Conservation (phyloP, 2,113 vertebrate genomes). For the Pseudonaja textilis region DNA sequence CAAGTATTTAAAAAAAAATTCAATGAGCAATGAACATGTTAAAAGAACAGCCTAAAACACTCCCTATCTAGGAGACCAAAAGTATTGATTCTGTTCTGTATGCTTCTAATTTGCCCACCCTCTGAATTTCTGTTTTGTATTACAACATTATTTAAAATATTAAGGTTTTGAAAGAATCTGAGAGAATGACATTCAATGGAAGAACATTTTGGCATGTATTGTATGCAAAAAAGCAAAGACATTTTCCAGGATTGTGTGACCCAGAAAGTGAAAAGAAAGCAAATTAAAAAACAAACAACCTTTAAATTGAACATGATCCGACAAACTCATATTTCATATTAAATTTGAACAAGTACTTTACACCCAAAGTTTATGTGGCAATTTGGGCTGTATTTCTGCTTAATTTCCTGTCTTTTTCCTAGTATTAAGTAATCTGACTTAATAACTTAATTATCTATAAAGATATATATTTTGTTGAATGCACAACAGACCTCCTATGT, state of each 20-base stretch:
- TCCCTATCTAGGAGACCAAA: neutral
- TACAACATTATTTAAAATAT: neutral
- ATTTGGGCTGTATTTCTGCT: neutral
- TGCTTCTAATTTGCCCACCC: neutral
- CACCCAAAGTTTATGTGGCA: neutral
- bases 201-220: neutral
- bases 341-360: neutral
- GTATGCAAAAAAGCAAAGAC: neutral
- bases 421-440: neutral
- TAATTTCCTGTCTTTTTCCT: neutral
- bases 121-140: neutral
- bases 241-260: neutral
- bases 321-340: neutral
- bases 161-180: neutral
- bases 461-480: neutral
- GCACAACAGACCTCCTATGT: neutral
- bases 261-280: neutral
- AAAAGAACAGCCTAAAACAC: neutral
- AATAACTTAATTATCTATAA: neutral
- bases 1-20: neutral
- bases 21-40: neutral
- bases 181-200: neutral
- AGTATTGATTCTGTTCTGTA: neutral
- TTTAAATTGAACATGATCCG: neutral
- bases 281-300: neutral